Evolutionary conservation across 23 tunicate genomes (phyloP).

Genomic region (Halocynthia roretzi): DNA sequence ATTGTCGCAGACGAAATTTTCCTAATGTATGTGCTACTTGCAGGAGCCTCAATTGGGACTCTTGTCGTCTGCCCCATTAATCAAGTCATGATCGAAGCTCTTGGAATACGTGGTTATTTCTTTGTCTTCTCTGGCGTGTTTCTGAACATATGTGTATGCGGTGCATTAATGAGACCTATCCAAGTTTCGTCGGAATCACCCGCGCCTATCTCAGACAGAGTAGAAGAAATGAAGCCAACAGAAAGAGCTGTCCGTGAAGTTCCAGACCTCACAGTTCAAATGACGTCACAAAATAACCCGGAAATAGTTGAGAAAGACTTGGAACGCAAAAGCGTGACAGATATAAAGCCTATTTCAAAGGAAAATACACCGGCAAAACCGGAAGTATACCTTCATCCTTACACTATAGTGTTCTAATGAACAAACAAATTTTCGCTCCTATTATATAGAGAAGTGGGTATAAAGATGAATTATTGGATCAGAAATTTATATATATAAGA

Average conservation of each 20-base stretch:
- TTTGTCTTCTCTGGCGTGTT: constrained; percentile 48
- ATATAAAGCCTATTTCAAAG: neutral
- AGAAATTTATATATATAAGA: too few relatives aligned
- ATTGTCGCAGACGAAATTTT: too few relatives aligned
- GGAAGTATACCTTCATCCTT: too few relatives aligned
- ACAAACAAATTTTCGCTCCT: too few relatives aligned
- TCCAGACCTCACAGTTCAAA: neutral
- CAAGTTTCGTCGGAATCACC: neutral
- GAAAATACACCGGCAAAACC: neutral
- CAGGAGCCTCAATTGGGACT: constrained; percentile 79
- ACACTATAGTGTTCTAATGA: too few relatives aligned
- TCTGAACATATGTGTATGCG: constrained; percentile 60
- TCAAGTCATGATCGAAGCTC: constrained; percentile 33
- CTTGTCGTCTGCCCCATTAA: constrained; percentile 72
- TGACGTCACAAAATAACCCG: neutral
- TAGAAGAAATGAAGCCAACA: too few relatives aligned
- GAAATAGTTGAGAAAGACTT: neutral
- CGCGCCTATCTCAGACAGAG: too few relatives aligned
- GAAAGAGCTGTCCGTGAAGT: neutral
- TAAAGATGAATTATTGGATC: too few relatives aligned
- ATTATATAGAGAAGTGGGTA: too few relatives aligned
- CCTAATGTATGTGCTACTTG: neutral
- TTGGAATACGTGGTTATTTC: constrained; percentile 44
- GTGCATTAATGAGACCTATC: constrained; percentile 65
- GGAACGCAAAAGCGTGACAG: neutral